A percentile compares a stretch with the other conserved stretches of the same genome.
phyloP scores from a whole-genome alignment of 23 tunicate species.

The Ciona savignyi region DNA sequence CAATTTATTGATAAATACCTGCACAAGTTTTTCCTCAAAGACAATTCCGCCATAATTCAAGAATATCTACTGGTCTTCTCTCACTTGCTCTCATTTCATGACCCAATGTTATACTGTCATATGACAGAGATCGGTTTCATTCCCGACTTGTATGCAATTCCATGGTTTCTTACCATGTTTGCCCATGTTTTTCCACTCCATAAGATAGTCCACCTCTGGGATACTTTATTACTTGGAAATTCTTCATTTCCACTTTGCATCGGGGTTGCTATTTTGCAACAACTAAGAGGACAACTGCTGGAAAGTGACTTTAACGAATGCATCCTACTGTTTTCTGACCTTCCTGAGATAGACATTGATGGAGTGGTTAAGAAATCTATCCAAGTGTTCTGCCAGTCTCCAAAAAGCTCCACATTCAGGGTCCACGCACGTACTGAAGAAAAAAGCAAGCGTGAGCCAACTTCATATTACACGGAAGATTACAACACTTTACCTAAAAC shows the following conservation, averaged over 20 bases:
- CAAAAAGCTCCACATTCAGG: slow-evolving; percentile 76
- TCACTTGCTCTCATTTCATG: slow-evolving; percentile 82
- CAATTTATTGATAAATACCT: slow-evolving; percentile 80
- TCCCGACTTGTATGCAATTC: slow-evolving; percentile 94
- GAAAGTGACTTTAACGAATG: slow-evolving; percentile 83
- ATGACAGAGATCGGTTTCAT: slow-evolving; percentile 62
- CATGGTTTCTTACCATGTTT: slow-evolving; percentile 99
- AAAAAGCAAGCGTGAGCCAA: slow-evolving; percentile 19
- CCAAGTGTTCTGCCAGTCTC: slow-evolving; percentile 81
- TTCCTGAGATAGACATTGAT: slow-evolving; percentile 87
- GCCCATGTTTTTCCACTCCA: slow-evolving; percentile 96
- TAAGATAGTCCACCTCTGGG: slow-evolving; percentile 94
- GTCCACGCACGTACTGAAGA: slow-evolving; percentile 44
- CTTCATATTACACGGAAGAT: slow-evolving; percentile 68
- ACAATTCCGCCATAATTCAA: slow-evolving; percentile 76
- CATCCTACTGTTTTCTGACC: slow-evolving; percentile 89
- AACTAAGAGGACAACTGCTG: slow-evolving; percentile 69
- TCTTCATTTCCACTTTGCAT: slow-evolving; percentile 93
- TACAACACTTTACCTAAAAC: slow-evolving; percentile 56
- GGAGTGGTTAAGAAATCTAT: slow-evolving; percentile 70
- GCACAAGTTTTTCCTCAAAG: slow-evolving; percentile 73
- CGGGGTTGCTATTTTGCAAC: slow-evolving; percentile 90
- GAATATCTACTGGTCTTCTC: slow-evolving; percentile 89
- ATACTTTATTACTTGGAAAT: slow-evolving; percentile 84
- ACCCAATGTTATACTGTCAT: slow-evolving; percentile 74